A percentile compares a stretch with the other conserved stretches of the same genome.
These are phyloP conservation scores for Ivindomyrus marchei DNA, from an alignment of 2,113 vertebrate species.

Conservation along the genomic window DNA sequence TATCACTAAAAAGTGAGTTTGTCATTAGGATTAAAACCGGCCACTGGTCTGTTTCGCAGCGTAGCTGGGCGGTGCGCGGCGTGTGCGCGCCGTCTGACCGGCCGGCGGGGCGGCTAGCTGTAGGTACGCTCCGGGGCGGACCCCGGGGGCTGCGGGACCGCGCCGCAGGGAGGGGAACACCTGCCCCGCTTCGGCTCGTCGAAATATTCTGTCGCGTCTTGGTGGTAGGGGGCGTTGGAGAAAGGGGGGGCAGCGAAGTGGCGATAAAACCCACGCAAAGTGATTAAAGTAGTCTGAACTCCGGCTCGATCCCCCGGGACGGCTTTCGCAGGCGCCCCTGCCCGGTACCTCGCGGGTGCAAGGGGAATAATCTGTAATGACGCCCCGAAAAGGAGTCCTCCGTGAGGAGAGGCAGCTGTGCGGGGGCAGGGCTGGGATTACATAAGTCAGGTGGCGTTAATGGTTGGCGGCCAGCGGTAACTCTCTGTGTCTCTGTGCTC, in stretches of 20 bases:
- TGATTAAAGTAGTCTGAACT: slow-evolving; percentile 7
- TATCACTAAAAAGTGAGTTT: neutral
- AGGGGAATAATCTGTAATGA: neutral
- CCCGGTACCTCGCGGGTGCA: neutral
- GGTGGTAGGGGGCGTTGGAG: neutral
- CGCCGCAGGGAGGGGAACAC: neutral
- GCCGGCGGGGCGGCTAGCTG: neutral
- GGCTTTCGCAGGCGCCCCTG: neutral
- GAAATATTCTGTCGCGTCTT: neutral
- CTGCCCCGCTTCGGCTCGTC: neutral
- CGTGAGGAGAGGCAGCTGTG: neutral
- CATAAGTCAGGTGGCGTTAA: neutral
- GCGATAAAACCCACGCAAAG: neutral
- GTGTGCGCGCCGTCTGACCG: neutral
- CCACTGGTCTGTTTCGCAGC: neutral
- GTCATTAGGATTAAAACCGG: neutral
- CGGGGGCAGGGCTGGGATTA: neutral
- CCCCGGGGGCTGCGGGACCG: neutral
- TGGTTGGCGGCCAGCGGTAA: neutral
- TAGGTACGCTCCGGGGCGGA: neutral
- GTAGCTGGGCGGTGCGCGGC: neutral
- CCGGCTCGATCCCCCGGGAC: neutral
- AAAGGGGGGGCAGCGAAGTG: neutral
- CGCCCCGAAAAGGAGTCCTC: neutral
- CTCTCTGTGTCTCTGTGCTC: neutral